A percentile compares a stretch with the other conserved stretches of the same genome.
These are phyloP conservation scores for Lasiurus borealis DNA, from an alignment of 2,113 vertebrate species.

Conservation along the genomic window DNA sequence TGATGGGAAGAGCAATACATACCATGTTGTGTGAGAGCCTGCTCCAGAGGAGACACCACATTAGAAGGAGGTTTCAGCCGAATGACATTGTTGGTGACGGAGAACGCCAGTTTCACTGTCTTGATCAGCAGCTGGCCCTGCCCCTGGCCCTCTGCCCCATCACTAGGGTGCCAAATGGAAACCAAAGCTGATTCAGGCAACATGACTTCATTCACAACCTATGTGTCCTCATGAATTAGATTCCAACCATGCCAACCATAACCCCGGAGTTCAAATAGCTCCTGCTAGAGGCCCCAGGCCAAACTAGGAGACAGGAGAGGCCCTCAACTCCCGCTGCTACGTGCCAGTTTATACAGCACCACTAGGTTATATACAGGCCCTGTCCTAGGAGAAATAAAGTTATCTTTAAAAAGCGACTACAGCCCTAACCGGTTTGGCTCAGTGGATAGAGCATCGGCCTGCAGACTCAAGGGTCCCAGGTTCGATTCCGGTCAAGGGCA, in stretches of 20 bases:
- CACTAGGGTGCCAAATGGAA: conserved; percentile 86
- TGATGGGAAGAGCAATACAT: conserved; percentile 62
- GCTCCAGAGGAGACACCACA: conserved; percentile 94
- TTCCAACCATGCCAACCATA: neutral
- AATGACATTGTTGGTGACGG: conserved; percentile 97
- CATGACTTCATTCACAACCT: neutral
- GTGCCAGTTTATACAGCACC: neutral
- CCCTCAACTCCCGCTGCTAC: neutral
- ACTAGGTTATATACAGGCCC: neutral
- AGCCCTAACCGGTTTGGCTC: neutral
- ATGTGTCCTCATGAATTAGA: conserved; percentile 53
- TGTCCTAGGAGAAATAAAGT: neutral
- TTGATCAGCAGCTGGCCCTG: conserved; percentile 97
- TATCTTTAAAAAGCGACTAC: neutral
- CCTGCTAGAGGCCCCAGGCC: conserved; percentile 4
- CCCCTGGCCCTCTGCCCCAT: conserved; percentile 93
- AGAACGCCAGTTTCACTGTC: conserved; percentile 97
- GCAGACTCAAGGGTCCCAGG: too few species aligned
- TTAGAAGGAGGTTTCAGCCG: conserved; percentile 95
- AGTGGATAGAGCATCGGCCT: neutral
- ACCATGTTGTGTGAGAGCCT: conserved; percentile 97
- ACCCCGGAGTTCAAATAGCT: conserved; percentile 48
- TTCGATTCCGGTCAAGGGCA: too few species aligned
- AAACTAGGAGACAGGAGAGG: neutral
- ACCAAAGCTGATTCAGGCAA: conserved; percentile 60